A percentile compares a stretch with the other conserved stretches of the same genome.
These are phyloP conservation scores for Nephrotoma appendiculata DNA, from an alignment of 2,888 invertebrate genomes.

Conservation along the genomic window DNA sequence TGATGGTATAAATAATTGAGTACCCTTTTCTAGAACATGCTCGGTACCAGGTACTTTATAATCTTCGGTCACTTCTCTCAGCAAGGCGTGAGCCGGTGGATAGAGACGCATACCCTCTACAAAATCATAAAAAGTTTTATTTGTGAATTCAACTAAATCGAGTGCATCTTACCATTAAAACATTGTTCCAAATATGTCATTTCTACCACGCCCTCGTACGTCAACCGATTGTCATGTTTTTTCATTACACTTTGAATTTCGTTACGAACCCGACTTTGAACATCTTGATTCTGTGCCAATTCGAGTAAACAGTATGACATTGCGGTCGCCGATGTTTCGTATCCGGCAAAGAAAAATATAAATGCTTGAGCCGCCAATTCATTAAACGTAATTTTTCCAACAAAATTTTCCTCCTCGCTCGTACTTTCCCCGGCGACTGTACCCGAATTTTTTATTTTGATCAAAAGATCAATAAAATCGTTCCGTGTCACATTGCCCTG, in stretches of 20 bases:
- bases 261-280: slow-evolving; percentile 22
- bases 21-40: slow-evolving; percentile 37
- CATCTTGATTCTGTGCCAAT: slow-evolving; percentile 30
- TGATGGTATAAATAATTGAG: slow-evolving; percentile 37
- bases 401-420: not conserved
- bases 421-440: not conserved
- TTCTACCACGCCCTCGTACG: slow-evolving; percentile 27
- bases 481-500: slow-evolving; percentile 18
- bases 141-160: not conserved
- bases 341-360: slow-evolving; percentile 39
- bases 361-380: slow-evolving; percentile 40
- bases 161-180: slow-evolving; percentile 21
- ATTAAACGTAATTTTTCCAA: slow-evolving; percentile 13
- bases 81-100: not conserved
- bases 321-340: slow-evolving; percentile 29
- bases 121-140: not conserved
- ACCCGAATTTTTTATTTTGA: slow-evolving; percentile 25
- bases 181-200: slow-evolving; percentile 31
- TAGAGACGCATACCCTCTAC: slow-evolving; percentile 2
- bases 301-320: slow-evolving; percentile 35
- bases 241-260: slow-evolving; percentile 26
- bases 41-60: slow-evolving; percentile 17
- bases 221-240: slow-evolving; percentile 22
- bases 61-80: not conserved
- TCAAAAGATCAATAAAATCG: slow-evolving; percentile 22